phyloP scores from a whole-genome alignment of 1,140 invertebrate genomes.

The Diachasma alloeum region DNA sequence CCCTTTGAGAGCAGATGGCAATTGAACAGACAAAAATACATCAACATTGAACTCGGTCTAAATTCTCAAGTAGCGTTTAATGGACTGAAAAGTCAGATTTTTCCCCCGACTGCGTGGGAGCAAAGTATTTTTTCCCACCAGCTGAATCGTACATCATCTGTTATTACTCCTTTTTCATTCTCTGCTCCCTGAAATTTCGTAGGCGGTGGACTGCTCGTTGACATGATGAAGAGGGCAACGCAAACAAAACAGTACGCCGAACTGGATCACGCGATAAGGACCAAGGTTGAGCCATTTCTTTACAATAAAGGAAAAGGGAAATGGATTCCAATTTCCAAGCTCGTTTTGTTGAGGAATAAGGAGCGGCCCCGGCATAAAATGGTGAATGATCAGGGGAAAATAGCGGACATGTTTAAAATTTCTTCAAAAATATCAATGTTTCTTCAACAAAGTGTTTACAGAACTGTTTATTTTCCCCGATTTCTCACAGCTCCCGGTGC shows the following conservation, averaged over 20 bases:
- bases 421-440: not conserved
- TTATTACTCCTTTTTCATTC: not conserved
- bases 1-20: not conserved
- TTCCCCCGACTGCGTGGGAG: not conserved
- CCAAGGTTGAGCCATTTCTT: conserved; percentile 89
- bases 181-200: conserved; percentile 2
- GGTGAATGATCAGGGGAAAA: conserved; percentile 60
- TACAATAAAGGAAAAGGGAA: conserved; percentile 93
- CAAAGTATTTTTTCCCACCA: not conserved
- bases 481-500: conserved; percentile 70
- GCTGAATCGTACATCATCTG: not conserved
- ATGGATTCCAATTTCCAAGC: conserved; percentile 85
- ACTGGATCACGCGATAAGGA: conserved; percentile 88
- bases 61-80: not conserved
- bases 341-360: conserved; percentile 88
- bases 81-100: not conserved
- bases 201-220: conserved; percentile 91
- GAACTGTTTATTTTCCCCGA: not conserved
- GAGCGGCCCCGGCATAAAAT: conserved; percentile 82
- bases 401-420: not conserved
- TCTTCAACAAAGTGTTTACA: not conserved
- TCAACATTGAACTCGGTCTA: not conserved
- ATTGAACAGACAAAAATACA: not conserved
- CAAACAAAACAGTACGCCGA: conserved; percentile 89
- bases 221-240: conserved; percentile 91